phyloP scores from a whole-genome alignment of 2,797 vertebrate species.

The Rhinogobio ventralis region DNA sequence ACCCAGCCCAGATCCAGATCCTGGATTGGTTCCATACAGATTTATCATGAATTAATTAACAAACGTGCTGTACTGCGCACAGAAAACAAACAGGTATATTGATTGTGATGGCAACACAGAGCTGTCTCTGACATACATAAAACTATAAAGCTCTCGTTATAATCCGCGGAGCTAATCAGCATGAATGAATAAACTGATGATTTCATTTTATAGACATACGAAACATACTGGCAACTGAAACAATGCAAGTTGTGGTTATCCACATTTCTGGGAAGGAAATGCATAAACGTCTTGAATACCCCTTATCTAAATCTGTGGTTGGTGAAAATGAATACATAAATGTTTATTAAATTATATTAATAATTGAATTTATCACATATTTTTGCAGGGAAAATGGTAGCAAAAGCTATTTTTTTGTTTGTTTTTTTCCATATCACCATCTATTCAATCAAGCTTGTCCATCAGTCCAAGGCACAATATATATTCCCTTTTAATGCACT shows the following conservation, averaged over 20 bases:
- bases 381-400: not conserved
- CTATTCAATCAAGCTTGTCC: not conserved
- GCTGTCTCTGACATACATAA: not conserved
- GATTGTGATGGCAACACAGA: not conserved
- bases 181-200: not conserved
- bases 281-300: not conserved
- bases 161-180: not conserved
- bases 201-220: not conserved
- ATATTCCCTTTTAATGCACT: not conserved
- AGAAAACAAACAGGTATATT: slow-evolving; percentile 4
- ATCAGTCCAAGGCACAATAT: not conserved
- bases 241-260: no score
- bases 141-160: not conserved
- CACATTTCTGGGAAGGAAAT: not conserved
- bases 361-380: not conserved
- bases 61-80: not conserved
- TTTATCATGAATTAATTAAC: not conserved
- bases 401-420: no score
- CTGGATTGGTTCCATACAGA: not conserved
- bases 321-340: not conserved
- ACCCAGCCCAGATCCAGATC: not conserved
- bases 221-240: not conserved
- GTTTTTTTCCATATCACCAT: not conserved
- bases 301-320: not conserved
- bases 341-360: not conserved